These are phyloP conservation scores for Phenacoccus solenopsis DNA, from an alignment of 1,140 invertebrate genomes.

Conservation along the genomic window DNA sequence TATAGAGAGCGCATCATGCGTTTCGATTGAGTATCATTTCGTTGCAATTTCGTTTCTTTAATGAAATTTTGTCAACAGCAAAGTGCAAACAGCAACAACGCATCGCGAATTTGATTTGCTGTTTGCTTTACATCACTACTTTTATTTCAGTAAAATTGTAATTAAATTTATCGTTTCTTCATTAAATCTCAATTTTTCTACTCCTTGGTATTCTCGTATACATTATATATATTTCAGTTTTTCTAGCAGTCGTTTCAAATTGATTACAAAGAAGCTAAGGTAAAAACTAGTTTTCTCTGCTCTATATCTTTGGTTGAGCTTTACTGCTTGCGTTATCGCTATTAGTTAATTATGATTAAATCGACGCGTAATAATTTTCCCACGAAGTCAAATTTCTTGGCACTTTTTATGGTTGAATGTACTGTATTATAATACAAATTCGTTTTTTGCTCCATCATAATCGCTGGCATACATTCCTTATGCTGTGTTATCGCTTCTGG, in stretches of 20 bases:
- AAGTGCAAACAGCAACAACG: constrained; percentile 1
- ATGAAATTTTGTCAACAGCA: too few relatives aligned
- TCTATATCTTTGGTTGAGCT: too few relatives aligned
- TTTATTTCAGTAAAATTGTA: background rate
- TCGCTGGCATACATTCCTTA: background rate
- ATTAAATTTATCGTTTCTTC: background rate
- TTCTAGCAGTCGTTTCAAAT: too few relatives aligned
- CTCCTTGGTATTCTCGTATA: background rate
- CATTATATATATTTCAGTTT: too few relatives aligned
- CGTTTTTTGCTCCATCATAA: background rate
- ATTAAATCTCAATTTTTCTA: background rate
- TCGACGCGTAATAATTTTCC: background rate
- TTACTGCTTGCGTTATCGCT: background rate
- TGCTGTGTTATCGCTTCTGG: background rate
- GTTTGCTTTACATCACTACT: background rate
- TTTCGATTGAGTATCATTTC: too few relatives aligned
- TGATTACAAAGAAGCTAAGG: too few relatives aligned
- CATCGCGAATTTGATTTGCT: background rate
- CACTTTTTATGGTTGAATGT: background rate
- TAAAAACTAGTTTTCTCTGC: too few relatives aligned
- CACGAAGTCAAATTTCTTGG: background rate
- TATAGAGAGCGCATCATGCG: too few relatives aligned
- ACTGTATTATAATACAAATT: background rate
- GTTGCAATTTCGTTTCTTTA: too few relatives aligned
- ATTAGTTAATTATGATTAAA: background rate